Conservation (phyloP, 2,888 invertebrate genomes). For the Lochmaea crataegi region DNA sequence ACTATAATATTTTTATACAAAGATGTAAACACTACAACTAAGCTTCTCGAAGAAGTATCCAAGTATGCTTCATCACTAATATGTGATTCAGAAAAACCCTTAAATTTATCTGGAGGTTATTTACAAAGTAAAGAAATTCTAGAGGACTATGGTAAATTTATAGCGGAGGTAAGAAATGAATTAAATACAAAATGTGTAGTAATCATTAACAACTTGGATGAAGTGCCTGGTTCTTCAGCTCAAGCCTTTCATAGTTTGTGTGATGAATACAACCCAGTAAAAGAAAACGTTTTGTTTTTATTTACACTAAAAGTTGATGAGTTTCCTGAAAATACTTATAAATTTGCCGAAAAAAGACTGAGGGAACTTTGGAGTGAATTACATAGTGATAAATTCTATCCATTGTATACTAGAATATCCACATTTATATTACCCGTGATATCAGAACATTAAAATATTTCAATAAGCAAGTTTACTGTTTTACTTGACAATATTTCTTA, state of each 20-base stretch:
- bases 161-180: conserved; percentile 51
- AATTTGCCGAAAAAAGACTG: conserved; percentile 61
- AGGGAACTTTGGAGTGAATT: conserved; percentile 61
- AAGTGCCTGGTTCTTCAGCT: conserved; percentile 61
- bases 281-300: conserved; percentile 63
- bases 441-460: conserved; percentile 43
- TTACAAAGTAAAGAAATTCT: conserved; percentile 55
- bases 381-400: conserved; percentile 62
- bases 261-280: conserved; percentile 67
- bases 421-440: conserved; percentile 53
- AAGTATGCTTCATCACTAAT: conserved; percentile 55
- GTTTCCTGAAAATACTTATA: conserved; percentile 45
- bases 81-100: conserved; percentile 45
- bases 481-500: background rate
- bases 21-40: conserved; percentile 50
- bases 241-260: conserved; percentile 71
- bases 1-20: conserved; percentile 64
- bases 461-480: background rate
- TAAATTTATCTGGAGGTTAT: conserved; percentile 53
- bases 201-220: conserved; percentile 60
- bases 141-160: conserved; percentile 57
- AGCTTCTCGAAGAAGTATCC: conserved; percentile 60
- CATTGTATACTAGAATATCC: conserved; percentile 66
- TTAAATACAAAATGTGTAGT: conserved; percentile 57
- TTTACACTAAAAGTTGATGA: conserved; percentile 63